These are phyloP conservation scores for Elaphurus davidianus DNA, from an alignment of 2,113 vertebrate genomes.

Conservation along the genomic window DNA sequence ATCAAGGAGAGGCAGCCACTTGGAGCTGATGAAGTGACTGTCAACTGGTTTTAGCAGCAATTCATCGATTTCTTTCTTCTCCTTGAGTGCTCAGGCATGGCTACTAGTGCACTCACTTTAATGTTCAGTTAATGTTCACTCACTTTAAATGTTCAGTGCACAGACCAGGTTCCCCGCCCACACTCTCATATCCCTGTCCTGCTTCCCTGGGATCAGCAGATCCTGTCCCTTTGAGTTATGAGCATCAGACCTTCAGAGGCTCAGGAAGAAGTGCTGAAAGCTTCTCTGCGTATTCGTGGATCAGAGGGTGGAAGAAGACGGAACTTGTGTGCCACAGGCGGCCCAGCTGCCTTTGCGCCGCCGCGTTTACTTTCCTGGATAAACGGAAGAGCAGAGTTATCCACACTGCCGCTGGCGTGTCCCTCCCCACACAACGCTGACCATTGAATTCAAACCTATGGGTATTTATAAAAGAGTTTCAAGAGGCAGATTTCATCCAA, in stretches of 20 bases:
- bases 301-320: conserved; percentile 86
- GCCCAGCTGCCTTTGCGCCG: conserved; percentile 86
- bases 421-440: not conserved
- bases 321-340: conserved; percentile 91
- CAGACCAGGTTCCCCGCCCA: not conserved
- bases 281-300: conserved; percentile 92
- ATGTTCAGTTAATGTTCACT: too few species aligned
- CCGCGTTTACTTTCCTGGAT: conserved; percentile 88
- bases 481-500: not conserved
- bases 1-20: not conserved
- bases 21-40: not conserved
- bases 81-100: not conserved
- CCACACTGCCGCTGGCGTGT: fast-evolving
- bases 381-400: conserved; percentile 19
- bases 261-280: conserved; percentile 88
- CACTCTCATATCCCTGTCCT: not conserved
- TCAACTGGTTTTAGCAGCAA: not conserved
- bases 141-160: not conserved
- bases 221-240: not conserved
- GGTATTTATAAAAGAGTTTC: not conserved
- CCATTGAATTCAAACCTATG: fast-evolving
- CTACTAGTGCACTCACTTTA: not conserved
- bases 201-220: not conserved
- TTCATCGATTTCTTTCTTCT: not conserved
- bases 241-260: conserved; percentile 89